Evolutionary conservation across 2,113 vertebrate genomes (phyloP), one percentile per base, ranked within the genome.

Genomic region (Ophiodon elongatus): DNA sequence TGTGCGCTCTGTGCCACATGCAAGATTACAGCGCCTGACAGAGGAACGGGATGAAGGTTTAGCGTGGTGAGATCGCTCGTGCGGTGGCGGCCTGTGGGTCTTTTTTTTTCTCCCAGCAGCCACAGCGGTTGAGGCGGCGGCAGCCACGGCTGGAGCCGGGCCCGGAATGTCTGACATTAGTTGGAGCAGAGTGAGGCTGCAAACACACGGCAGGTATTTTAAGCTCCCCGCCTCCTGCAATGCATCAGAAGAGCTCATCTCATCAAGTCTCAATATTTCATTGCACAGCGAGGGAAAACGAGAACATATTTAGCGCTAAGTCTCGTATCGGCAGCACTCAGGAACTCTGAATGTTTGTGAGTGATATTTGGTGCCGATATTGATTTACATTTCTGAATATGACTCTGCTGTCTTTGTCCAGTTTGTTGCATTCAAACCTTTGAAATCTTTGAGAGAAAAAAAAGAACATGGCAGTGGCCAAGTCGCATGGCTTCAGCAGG

Each of bases 201-300:
- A n/a, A 57, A 80, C 47, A 50, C 27, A 71, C 2, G 0, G 57
- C 8, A 2, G 45, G 50, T 80, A 60, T 67, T 76, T 72, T 76
- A 76, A 72, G 50, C 50, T 59, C 25, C 0, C 3, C 80, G 31
- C 50, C 41, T 72, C 39, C 29, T 39, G 77, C 13, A 8, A 76
- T 31, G 47, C 25, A 3, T 65, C 57, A 76, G n/a, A 80, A 75
- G 59, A 70, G 77, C 66, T 80, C 33, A 29, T 80, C 54, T 76
- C 72, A 43, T 80, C n/a, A 9, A 27, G 37, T 57, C 77, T 57
- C 57, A 10, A 80, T 85, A 41, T 71, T 65, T 71, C 25, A 60
- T 57, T 27, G 6, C 47, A 65, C 50, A 57, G 25, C 2, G 1
- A 71, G 6, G 37, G 17, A 4, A 69, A 54, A 63, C n/a, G 62